Base-by-base conservation (phyloP, 2,797 vertebrate species). In the Sebastolobus alascanus region DNA sequence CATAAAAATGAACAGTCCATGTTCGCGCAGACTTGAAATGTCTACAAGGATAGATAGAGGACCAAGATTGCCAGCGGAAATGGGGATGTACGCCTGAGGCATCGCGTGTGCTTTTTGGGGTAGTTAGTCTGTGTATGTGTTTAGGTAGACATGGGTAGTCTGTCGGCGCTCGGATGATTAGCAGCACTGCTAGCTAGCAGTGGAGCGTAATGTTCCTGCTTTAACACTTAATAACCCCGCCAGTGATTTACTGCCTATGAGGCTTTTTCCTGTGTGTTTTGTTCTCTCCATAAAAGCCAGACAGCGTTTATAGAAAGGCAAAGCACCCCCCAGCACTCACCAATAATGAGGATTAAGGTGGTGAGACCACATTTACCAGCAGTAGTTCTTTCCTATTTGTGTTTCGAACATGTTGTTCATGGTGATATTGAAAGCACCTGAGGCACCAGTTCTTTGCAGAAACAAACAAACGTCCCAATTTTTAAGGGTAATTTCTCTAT, bases 291-390 rank as follows among this genome's bases (percentile, higher is more conserved):
- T 92, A 85, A 94, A 94, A 90, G 87, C 89, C 87, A 85, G 77
- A 79, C 79, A 66, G 83, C 40, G 69, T 94, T 94, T 87, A 87
- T 82, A 80, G 77, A 93, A 92, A 89, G 77, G 68, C 73, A 78
- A 56, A 83, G 75, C 85, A 65, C 54, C 55, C 77, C 72, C 43
- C 75, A 82, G 90, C 85, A 86, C 88, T 90, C 81, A 65, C 85
- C 90, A 86, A 82, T 93, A 93, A 93, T 92, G 90, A 90, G 91
- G 92, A 94, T 93, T 93, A 92, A 91, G 86, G 77, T 89, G 79
- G 83, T 87, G 85, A 85, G 79, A 83, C 87, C 83, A 87, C 87
- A 84, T 90, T 90, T 89, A 89, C 87, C 76, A 85, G 79, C 76
- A 73, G 84, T 89, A 85, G 59, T 65, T 85, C 84, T 75, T 76